Base-by-base conservation (phyloP, 2,888 invertebrate genomes). In the Drosophila anomelani region DNA sequence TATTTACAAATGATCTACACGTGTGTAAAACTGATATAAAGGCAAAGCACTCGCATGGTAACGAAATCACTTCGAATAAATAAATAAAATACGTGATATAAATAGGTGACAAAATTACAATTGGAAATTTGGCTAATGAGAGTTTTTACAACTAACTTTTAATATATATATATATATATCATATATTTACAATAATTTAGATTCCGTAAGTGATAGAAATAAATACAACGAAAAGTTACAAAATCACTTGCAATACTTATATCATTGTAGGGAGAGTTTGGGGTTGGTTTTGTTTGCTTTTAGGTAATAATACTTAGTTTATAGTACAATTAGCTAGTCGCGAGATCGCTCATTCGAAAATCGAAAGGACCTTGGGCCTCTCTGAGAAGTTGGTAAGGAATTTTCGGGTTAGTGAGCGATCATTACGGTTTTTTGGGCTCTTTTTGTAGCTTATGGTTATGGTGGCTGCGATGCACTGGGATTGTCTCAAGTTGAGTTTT, bases 111-210 rank as follows among this genome's bases (percentile, higher is more conserved):
- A 58, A 68, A 43, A 44, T 70, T 74, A 81, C 58, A 80, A 74
- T 80, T 85, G 56, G 68, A 72, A 86, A 84, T 86, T 85, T 87
- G 85, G 85, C 85, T 85, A 85, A 87, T 82, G 87, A 85, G 85
- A 85, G 29, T 15, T 46, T 46, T 57, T 67, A 73, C 43, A 74
- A 68, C 66, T 74, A 68, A 64, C 44, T 60, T 58, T 39, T 43
- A 55, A 46, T 29, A 46, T 26, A n/a, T n/a, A 26, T 46, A 46
- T 15, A 23, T 15, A 10, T 41, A 41, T 29, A 20, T 58, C 20
- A 15, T 34, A 57, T 80, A 80, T 85, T 23, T 85, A 83, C 75
- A 85, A 76, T 59, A 62, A 64, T 73, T 63, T 80, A 76, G 78
- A 72, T 74, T 76, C 51, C 54, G 44, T 72, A 75, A 38, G 29